phyloP scores from a whole-genome alignment of 2,113 vertebrate genomes.

The Corythornis vintsioides region DNA sequence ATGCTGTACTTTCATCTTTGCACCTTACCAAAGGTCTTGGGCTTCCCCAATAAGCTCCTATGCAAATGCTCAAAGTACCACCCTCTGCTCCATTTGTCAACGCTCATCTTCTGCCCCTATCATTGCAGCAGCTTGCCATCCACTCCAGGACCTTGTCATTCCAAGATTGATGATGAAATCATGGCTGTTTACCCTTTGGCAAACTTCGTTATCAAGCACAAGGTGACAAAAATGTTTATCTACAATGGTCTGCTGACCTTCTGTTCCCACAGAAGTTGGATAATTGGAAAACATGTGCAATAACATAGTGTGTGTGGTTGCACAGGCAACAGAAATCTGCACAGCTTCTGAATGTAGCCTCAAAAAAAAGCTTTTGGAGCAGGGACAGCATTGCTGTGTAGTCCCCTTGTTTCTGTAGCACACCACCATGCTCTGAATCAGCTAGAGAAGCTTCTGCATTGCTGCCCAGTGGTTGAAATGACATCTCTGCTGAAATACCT shows the following conservation, averaged over 20 bases:
- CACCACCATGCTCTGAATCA: background rate
- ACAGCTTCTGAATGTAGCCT: background rate
- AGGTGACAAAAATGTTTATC: conserved; percentile 48
- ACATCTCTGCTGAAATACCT: background rate
- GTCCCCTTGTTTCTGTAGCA: background rate
- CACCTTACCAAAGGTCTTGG: background rate
- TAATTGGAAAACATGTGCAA: background rate
- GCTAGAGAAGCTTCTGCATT: background rate
- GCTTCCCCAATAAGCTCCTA: background rate
- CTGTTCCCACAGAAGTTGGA: conserved; percentile 10
- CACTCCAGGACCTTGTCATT: conserved; percentile 23
- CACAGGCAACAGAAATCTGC: background rate
- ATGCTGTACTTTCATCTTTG: background rate
- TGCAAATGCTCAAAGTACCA: background rate
- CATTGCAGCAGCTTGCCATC: background rate
- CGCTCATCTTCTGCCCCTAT: background rate
- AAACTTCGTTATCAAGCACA: background rate
- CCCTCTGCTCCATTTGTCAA: background rate
- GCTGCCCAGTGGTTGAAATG: background rate
- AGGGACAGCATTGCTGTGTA: background rate
- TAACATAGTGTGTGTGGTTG: background rate
- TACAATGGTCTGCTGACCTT: conserved; percentile 27
- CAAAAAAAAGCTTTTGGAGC: background rate
- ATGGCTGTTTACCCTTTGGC: conserved; percentile 4
- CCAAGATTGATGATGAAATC: conserved; percentile 20